Evolutionary conservation across 2,797 vertebrate genomes (phyloP).

Genomic region (Neosilurus mollespiculum): DNA sequence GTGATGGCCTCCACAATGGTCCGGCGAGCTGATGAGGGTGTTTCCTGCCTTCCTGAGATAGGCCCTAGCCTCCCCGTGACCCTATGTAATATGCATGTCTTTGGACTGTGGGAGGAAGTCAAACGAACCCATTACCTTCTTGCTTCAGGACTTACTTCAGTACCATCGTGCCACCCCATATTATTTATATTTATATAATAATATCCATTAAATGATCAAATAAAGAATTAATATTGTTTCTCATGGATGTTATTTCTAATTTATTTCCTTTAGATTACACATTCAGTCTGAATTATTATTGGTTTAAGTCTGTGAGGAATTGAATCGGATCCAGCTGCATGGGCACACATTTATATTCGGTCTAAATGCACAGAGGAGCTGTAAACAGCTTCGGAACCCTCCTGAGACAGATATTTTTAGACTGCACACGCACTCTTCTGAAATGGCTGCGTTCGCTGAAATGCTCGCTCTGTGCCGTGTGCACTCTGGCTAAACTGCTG

Average conservation of each 20-base stretch:
- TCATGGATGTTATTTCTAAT: neutral
- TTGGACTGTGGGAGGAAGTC: too few species aligned
- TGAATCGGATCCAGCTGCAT: neutral
- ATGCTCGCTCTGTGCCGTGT: slow-evolving; percentile 39
- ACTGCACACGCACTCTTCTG: slow-evolving; percentile 39
- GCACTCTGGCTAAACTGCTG: slow-evolving; percentile 25
- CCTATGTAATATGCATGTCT: too few species aligned
- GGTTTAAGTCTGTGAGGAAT: neutral
- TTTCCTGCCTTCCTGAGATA: too few species aligned
- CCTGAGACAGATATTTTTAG: slow-evolving; percentile 51
- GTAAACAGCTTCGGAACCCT: slow-evolving; percentile 53
- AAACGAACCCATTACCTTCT: too few species aligned
- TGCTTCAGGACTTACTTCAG: too few species aligned
- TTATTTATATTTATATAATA: neutral
- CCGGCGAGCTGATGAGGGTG: too few species aligned
- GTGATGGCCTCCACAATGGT: too few species aligned
- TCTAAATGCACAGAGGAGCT: slow-evolving; percentile 35
- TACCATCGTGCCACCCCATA: too few species aligned
- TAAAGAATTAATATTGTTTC: neutral
- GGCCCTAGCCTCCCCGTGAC: too few species aligned
- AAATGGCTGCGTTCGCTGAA: slow-evolving; percentile 46
- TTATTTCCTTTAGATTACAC: neutral
- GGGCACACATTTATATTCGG: neutral
- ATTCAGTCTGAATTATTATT: neutral
- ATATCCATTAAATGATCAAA: too few species aligned